Base-by-base conservation (phyloP, 1,140 invertebrate species). In the Zaprionus inermis region DNA sequence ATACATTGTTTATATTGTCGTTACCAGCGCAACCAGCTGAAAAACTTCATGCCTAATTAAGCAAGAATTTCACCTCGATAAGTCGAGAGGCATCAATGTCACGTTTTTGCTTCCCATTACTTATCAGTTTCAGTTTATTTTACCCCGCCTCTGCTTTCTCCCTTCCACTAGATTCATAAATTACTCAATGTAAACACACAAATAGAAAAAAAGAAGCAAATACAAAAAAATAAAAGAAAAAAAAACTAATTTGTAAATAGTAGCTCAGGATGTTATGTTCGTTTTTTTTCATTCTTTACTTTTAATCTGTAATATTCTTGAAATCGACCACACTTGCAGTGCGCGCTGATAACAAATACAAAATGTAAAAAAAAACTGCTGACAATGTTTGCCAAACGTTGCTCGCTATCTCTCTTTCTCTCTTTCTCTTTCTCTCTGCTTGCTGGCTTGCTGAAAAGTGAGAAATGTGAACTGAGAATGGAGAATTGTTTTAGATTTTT, bases 351-450 rank as follows among this genome's bases (percentile, higher is more conserved):
- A 81, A 80, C 24, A 51, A 12, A 7, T 32, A 61, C 38, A 51
- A 65, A 32, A 60, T 44, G 38, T 44, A 64, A 72, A 66, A 81
- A 64, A 72, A 66, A 81, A 76, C 44, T 60, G 34, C 51, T 80
- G 76, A 68, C 72, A 81, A 64, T 81, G 78, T 81, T 77, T 81
- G 59, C 41, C 32, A 44, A 56, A 22, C 38, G 36, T 16, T n/a
- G 3, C 12, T n/a, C 2, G 5, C n/a, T 16, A 0, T 16, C 4
- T 11, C 9, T 46, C 18, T 18, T 4, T 12, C 18, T 49, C 18
- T 49, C 3, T 20, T 0, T 2, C 16, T 12, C 44, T 22, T 12
- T 11, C 44, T 49, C 10, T 49, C 36, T 36, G 34, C 34, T n/a
- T n/a, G 46, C 10, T 20, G 71, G 46, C 41, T 28, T n/a, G n/a